phyloP scores from a whole-genome alignment of 2,113 vertebrate species.

The Semicossyphus pulcher region DNA sequence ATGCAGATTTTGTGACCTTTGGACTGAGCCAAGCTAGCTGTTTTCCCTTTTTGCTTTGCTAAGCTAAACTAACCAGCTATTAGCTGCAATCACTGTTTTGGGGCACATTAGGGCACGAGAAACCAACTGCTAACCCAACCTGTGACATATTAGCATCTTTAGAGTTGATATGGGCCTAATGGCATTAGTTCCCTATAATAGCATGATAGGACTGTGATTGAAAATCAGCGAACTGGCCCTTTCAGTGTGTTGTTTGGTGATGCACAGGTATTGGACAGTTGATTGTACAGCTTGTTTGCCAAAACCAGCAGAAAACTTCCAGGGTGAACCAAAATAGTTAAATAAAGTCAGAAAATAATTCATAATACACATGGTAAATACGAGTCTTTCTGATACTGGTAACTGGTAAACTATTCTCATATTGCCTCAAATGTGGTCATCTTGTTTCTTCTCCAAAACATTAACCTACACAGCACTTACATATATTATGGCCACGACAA shows the following conservation, averaged over 20 bases:
- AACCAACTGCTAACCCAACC: not conserved
- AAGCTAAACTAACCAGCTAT: not conserved
- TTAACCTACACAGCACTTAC: no score
- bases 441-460: no score
- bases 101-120: not conserved
- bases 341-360: not conserved
- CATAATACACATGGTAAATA: no score
- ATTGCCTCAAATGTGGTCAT: no score
- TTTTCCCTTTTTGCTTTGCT: not conserved
- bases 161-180: not conserved
- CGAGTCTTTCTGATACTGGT: no score
- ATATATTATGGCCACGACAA: no score
- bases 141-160: not conserved
- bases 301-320: not conserved
- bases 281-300: not conserved
- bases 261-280: not conserved
- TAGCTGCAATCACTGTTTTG: not conserved
- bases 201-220: no score
- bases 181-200: no score
- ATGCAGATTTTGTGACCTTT: not conserved
- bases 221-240: no score
- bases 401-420: no score
- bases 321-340: not conserved
- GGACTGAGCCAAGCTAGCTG: not conserved
- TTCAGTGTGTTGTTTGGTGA: not conserved